phyloP scores from a whole-genome alignment of 2,797 vertebrate genomes.

The Margarornis squamiger region DNA sequence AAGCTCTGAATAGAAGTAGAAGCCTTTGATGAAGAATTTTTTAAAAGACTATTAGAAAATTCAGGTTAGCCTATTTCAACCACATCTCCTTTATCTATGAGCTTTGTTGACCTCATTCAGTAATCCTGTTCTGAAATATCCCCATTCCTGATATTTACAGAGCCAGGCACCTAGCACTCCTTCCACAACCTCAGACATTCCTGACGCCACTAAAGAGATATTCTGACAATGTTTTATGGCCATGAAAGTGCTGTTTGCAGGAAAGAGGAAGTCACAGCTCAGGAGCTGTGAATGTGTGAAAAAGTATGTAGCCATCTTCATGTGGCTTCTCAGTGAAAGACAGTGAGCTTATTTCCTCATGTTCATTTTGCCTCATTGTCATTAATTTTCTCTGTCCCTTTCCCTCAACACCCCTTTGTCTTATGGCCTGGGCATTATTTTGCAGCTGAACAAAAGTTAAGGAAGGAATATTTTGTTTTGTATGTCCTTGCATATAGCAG shows the following conservation, averaged over 20 bases:
- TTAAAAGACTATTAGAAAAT: slow-evolving; percentile 34
- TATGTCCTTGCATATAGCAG: background rate
- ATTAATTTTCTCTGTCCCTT: background rate
- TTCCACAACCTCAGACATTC: background rate
- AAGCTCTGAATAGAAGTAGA: background rate
- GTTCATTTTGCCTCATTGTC: background rate
- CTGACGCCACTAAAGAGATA: background rate
- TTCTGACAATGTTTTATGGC: background rate
- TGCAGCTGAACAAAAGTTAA: background rate
- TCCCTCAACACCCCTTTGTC: background rate
- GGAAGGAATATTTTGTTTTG: background rate
- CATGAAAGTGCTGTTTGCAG: background rate
- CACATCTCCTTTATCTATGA: background rate
- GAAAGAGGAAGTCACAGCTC: background rate
- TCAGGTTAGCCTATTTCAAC: slow-evolving; percentile 24
- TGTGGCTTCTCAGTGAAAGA: background rate
- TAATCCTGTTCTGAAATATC: slow-evolving; percentile 10
- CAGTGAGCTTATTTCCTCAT: background rate
- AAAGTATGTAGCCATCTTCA: background rate
- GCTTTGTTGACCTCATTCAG: slow-evolving; percentile 6
- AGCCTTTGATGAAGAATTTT: slow-evolving; percentile 31
- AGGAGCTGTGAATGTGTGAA: background rate
- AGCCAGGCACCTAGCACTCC: background rate
- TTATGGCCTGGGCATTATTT: background rate
- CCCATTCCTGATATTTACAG: background rate